phyloP scores from a whole-genome alignment of 2,888 invertebrate genomes.

The Andricus quercusramuli region DNA sequence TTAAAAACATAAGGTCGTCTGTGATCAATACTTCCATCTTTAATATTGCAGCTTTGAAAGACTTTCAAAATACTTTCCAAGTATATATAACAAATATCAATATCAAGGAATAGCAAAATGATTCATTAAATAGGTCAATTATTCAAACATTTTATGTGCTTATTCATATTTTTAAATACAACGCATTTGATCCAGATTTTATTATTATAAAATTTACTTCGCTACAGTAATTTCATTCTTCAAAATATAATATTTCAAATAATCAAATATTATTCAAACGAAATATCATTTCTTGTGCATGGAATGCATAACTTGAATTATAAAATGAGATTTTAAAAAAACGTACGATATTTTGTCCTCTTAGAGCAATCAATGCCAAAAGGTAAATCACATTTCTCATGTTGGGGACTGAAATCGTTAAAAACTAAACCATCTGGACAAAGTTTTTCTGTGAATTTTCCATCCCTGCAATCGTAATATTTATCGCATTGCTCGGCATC shows the following conservation, averaged over 20 bases:
- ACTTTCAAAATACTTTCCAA: not conserved
- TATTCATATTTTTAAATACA: too few species aligned
- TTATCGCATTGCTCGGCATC: conserved; percentile 93
- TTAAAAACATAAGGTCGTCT: not conserved
- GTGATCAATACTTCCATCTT: not conserved
- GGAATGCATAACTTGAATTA: too few species aligned
- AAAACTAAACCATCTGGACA: conserved; percentile 95
- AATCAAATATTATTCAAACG: too few species aligned
- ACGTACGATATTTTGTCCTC: conserved; percentile 90
- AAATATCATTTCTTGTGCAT: too few species aligned
- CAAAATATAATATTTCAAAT: too few species aligned
- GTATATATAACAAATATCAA: too few species aligned
- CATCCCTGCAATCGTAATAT: conserved; percentile 90
- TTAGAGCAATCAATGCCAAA: conserved; percentile 92
- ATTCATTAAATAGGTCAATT: too few species aligned
- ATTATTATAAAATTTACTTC: too few species aligned
- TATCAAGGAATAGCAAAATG: too few species aligned
- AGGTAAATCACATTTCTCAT: conserved; percentile 93
- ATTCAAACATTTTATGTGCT: too few species aligned
- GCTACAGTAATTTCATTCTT: too few species aligned
- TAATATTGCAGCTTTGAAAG: not conserved
- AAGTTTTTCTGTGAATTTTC: conserved; percentile 87
- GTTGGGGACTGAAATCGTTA: conserved; percentile 89
- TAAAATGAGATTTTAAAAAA: not conserved
- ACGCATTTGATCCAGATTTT: too few species aligned